These are phyloP conservation scores for Drosophila birchii DNA, from an alignment of 2,888 invertebrate genomes.

Conservation along the genomic window DNA sequence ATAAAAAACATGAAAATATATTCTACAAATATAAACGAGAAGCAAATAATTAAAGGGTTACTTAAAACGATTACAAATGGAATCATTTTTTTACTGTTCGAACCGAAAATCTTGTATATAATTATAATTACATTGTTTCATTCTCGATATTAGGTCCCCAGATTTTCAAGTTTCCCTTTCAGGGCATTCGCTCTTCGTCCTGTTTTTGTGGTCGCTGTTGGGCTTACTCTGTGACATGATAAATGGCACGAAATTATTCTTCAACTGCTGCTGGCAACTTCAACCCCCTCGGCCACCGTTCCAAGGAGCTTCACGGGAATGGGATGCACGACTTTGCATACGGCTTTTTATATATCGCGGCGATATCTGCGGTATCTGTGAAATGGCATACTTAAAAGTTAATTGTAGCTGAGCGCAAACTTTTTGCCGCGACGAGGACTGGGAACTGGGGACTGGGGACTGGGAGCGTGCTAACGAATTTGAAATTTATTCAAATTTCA, in stretches of 20 bases:
- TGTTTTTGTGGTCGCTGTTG: background rate
- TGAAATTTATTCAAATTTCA: conserved; percentile 78
- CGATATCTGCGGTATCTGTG: conserved; percentile 75
- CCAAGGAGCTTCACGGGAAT: background rate
- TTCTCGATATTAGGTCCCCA: background rate
- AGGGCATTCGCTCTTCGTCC: conserved; percentile 10
- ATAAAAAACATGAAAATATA: too few relatives aligned
- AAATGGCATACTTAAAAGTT: conserved; percentile 80
- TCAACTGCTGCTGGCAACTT: conserved; percentile 47
- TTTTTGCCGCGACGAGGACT: conserved; percentile 40
- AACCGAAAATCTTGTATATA: background rate
- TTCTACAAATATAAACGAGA: too few relatives aligned
- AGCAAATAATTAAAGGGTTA: too few relatives aligned
- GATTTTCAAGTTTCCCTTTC: background rate
- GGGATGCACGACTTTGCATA: conserved; percentile 26
- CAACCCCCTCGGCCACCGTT: conserved; percentile 24
- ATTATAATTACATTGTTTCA: too few relatives aligned
- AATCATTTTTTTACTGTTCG: background rate
- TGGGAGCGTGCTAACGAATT: conserved; percentile 54
- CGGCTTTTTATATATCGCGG: conserved; percentile 55
- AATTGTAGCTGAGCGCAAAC: conserved; percentile 75
- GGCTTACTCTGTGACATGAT: conserved; percentile 69
- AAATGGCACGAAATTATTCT: conserved; percentile 80
- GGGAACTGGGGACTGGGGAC: background rate
- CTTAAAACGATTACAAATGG: background rate